Evolutionary conservation across 2,797 vertebrate species (phyloP).

Genomic region (Sebastes taczanowskii): DNA sequence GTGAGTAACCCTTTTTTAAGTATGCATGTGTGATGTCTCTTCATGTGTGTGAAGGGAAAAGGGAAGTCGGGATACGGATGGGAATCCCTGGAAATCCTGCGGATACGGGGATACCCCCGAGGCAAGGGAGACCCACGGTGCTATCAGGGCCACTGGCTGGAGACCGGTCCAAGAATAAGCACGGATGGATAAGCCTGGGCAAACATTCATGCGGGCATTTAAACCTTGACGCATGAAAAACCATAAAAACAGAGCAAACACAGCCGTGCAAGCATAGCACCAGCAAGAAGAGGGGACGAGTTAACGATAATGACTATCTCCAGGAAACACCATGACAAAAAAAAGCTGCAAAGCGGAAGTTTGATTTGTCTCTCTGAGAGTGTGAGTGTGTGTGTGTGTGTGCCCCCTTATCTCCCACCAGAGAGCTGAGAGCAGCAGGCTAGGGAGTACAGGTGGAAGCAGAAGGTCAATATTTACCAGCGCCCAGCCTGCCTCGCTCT

Average conservation of each 20-base stretch:
- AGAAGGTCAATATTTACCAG: constrained; percentile 84
- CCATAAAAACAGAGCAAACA: constrained; percentile 5
- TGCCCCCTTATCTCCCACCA: constrained; percentile 28
- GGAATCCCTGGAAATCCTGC: constrained; percentile 61
- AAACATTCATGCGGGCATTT: constrained; percentile 29
- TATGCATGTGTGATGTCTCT: not conserved
- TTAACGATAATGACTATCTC: constrained; percentile 2
- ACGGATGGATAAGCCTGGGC: constrained; percentile 29
- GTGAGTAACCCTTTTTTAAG: constrained; percentile 11
- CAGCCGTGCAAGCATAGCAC: not conserved
- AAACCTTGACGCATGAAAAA: not conserved
- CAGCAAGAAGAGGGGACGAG: not conserved
- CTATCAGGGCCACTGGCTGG: constrained; percentile 25
- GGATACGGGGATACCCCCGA: constrained; percentile 38
- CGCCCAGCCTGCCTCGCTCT: constrained; percentile 11
- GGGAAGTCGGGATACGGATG: constrained; percentile 40
- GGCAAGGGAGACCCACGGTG: constrained; percentile 5
- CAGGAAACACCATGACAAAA: constrained; percentile 39
- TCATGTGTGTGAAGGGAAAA: constrained; percentile 4
- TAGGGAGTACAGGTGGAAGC: constrained; percentile 20
- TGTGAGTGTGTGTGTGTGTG: not conserved
- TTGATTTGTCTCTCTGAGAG: constrained; percentile 22
- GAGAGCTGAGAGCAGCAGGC: constrained; percentile 35
- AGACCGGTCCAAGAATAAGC: constrained; percentile 17
- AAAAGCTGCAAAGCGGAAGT: constrained; percentile 31